Conservation (phyloP, 2,797 vertebrate species). For the Saxicola maurus region DNA sequence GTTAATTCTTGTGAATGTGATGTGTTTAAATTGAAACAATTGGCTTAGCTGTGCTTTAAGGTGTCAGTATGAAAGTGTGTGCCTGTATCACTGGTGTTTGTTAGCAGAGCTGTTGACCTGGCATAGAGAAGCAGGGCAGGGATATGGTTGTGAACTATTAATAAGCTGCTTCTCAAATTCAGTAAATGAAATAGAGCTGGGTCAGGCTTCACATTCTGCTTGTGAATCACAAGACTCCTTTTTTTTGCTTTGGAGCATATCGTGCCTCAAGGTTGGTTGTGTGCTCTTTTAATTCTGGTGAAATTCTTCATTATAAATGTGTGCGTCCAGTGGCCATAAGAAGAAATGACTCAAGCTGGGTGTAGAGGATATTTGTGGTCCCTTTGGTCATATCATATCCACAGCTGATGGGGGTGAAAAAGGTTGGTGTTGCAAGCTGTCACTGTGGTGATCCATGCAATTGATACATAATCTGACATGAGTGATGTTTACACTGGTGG, state of each 20-base stretch:
- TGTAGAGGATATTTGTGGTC: background rate
- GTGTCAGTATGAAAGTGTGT: background rate
- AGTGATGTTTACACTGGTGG: fast-evolving
- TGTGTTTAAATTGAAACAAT: background rate
- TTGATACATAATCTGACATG: fast-evolving
- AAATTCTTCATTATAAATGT: background rate
- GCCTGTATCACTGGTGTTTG: background rate
- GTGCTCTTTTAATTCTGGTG: background rate
- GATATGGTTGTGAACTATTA: slow-evolving; percentile 26
- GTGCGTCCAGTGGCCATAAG: background rate
- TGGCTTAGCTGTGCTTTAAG: background rate
- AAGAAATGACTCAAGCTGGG: background rate
- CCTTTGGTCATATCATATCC: background rate
- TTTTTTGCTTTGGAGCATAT: background rate
- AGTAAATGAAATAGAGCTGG: slow-evolving; percentile 6
- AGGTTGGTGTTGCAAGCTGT: background rate
- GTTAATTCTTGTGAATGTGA: background rate
- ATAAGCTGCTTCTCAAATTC: slow-evolving; percentile 45
- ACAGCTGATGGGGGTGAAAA: background rate
- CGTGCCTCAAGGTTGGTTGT: background rate
- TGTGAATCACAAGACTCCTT: background rate
- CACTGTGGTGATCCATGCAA: background rate
- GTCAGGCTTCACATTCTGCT: background rate
- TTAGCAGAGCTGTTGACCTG: background rate
- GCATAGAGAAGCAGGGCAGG: background rate